Base-by-base conservation (phyloP, 2,113 vertebrate species). In the Polypterus senegalus region DNA sequence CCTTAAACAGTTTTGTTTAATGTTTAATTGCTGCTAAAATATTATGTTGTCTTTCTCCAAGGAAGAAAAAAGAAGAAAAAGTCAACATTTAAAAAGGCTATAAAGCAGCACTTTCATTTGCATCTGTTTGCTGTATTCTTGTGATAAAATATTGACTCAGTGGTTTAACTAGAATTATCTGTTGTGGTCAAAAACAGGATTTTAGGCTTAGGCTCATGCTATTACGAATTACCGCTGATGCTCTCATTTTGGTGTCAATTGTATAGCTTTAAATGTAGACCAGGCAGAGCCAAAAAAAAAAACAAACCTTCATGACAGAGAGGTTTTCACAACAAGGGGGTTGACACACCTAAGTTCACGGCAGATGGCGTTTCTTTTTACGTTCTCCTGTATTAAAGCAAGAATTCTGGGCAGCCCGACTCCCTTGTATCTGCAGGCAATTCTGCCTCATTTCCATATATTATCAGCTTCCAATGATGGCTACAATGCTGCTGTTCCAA, bases 131-230 rank as follows among this genome's bases (percentile, higher is more conserved):
- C 74, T 74, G 73, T 77, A 73, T 57, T 69, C 61, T 70, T 74
- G 75, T 76, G 77, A 83, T 81, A 81, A 81, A 83, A 79, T 80
- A 82, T 78, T 83, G 78, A 78, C 76, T 73, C 68, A 60, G 47
- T 73, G 62, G 70, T 78, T 81, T 77, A 76, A 71, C 70, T 69
- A 75, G 73, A 77, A 78, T 82, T 77, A 81, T 80, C 70, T 64
- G 72, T 65, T 69, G 71, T 60, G 76, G 75, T 79, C 76, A 79
- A 78, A 79, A 77, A 79, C 69, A 68, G 74, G 71, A 76, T 77
- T 72, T 76, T 71, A 56, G 59, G 74, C 75, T 81, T 77, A 78
- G 60, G 49, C 49, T 57, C 45, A 53, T 51, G 52, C 60, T 65
- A n/a, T 53, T 43, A 48, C 46, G 59, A 71, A 74, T 69, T 67